These are phyloP conservation scores for Marmota flaviventris DNA, from an alignment of 2,113 vertebrate genomes.

Conservation along the genomic window DNA sequence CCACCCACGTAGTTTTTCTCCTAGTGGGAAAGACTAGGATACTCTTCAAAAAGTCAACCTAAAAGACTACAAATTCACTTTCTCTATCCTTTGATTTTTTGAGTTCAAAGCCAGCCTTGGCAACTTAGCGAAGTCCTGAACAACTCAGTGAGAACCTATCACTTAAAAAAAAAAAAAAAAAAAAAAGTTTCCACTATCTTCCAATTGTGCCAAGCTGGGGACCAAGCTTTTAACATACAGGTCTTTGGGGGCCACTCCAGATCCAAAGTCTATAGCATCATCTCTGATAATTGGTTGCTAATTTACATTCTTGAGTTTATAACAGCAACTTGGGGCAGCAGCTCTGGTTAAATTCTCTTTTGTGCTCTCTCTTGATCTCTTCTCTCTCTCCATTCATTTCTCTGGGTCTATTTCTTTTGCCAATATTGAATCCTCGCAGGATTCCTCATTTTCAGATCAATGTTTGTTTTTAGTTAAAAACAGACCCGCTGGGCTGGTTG, in stretches of 20 bases:
- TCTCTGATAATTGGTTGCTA: not conserved
- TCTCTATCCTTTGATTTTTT: not conserved
- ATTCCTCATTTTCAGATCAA: not conserved
- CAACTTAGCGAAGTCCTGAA: too few relatives aligned
- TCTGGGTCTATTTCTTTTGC: not conserved
- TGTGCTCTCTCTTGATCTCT: not conserved
- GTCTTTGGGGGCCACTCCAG: not conserved
- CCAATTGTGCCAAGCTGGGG: not conserved
- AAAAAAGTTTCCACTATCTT: not conserved
- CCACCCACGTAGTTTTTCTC: not conserved
- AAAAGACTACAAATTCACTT: not conserved
- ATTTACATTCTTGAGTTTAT: not conserved
- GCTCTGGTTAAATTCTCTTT: not conserved
- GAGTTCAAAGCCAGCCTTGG: not conserved
- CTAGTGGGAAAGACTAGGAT: not conserved
- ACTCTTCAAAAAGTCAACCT: not conserved
- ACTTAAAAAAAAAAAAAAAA: not conserved
- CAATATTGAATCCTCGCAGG: not conserved
- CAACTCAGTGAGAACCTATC: not conserved
- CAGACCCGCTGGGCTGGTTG: not conserved
- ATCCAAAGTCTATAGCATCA: not conserved
- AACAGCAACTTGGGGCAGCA: not conserved
- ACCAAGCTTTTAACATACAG: not conserved
- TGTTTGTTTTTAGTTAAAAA: slow-evolving; percentile 30
- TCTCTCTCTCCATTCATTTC: not conserved